Evolutionary conservation across 2,888 invertebrate genomes (phyloP), one percentile per base, ranked within the genome.

Genomic region (Pecten maximus): DNA sequence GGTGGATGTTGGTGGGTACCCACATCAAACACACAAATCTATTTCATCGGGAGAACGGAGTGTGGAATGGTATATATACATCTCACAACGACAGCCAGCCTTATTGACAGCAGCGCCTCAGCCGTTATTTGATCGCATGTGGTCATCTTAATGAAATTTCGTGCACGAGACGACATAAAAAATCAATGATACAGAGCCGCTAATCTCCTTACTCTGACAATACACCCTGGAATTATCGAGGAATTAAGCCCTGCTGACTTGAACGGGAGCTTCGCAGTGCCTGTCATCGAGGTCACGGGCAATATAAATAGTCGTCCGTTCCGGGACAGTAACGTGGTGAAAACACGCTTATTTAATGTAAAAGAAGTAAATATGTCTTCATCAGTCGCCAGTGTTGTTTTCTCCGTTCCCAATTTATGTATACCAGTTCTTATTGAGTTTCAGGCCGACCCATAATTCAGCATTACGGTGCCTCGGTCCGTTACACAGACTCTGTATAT

Each of bases 161-260:
- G 74, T 74, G 74, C 74, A 74, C 74, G 74, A 74, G 74, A 74
- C 74, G 74, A 74, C 74, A 74, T 74, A 74, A 74, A 74, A 74
- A 74, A 74, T 74, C 74, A 74, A 74, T 74, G 74, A 74, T 35
- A 74, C 74, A 74, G 74, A 74, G 74, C 35, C 8, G 74, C 74
- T 74, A 74, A 74, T 74, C 74, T 74, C 35, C 74, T 74, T 74
- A 74, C 35, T 74, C 74, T 74, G 74, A 74, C 74, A 74, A 74
- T 74, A 74, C 74, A 74, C 74, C 74, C 74, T 28, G 74, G 74
- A 74, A 74, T 74, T 74, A 74, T 74, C 74, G 74, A 74, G 74
- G 74, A 74, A 74, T 74, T 74, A 74, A 74, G 74, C 74, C 74
- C 10, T 16, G 74, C 28, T 28, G 35, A 35, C 74, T 28, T 74